These are phyloP conservation scores for Astyanax mexicanus DNA, from an alignment of 2,797 vertebrate genomes.

Conservation along the genomic window DNA sequence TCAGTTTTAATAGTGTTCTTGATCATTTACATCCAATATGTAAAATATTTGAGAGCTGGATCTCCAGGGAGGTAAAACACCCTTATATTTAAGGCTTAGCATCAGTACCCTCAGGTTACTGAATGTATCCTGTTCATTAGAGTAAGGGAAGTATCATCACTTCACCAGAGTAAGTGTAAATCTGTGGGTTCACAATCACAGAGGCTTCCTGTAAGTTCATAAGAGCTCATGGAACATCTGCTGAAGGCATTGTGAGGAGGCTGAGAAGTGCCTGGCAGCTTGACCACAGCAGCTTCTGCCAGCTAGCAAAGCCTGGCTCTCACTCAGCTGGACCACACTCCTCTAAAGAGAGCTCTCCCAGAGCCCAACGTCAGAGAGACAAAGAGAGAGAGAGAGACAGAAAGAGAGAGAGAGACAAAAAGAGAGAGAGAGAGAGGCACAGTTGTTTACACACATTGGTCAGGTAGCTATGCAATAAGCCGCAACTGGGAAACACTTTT, in stretches of 20 bases:
- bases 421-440: too few relatives aligned
- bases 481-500: background rate
- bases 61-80: too few relatives aligned
- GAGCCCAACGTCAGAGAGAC: background rate
- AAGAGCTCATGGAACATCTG: background rate
- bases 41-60: too few relatives aligned
- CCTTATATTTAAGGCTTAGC: too few relatives aligned
- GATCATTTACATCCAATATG: too few relatives aligned
- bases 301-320: background rate
- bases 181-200: background rate
- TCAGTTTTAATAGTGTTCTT: too few relatives aligned
- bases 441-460: slow-evolving; percentile 12
- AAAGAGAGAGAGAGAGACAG: slow-evolving; percentile 14
- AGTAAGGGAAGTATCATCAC: background rate
- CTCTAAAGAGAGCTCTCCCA: background rate
- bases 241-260: background rate
- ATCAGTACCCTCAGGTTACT: background rate
- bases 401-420: too few relatives aligned
- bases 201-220: background rate
- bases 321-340: background rate
- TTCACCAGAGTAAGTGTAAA: background rate
- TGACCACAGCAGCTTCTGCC: background rate
- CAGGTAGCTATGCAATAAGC: slow-evolving; percentile 20
- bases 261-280: background rate
- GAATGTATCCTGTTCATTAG: background rate